These are phyloP conservation scores for Conops quadrifasciatus DNA, from an alignment of 2,888 invertebrate species.

Conservation along the genomic window DNA sequence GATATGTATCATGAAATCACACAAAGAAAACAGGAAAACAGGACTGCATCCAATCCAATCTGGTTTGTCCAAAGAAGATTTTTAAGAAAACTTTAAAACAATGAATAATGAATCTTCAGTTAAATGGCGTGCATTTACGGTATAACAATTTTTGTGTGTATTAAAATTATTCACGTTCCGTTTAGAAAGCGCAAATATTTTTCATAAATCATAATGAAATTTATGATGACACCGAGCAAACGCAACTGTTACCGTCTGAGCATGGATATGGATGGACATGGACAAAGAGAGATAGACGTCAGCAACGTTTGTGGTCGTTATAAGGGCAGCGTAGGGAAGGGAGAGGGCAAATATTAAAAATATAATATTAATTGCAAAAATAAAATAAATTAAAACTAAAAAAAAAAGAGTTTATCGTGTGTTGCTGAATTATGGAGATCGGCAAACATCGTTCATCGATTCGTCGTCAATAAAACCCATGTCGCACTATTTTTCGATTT, in stretches of 20 bases:
- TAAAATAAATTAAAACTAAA: constrained; percentile 10
- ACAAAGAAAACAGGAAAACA: too few species aligned
- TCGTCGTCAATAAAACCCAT: constrained; percentile 59
- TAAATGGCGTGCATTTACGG: constrained; percentile 18
- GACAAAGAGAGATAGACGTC: too few species aligned
- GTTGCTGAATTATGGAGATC: constrained; percentile 9
- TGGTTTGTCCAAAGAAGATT: too few species aligned
- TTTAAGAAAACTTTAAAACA: too few species aligned
- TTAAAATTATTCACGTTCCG: constrained; percentile 13
- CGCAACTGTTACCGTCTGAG: constrained; percentile 14
- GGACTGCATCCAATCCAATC: too few species aligned
- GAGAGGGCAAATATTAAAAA: not conserved
- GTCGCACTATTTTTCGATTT: constrained; percentile 48
- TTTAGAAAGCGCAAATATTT: constrained; percentile 1
- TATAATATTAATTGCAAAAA: constrained; percentile 10
- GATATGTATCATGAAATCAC: too few species aligned
- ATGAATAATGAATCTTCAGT: too few species aligned
- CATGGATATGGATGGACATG: too few species aligned
- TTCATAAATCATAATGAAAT: constrained; percentile 28
- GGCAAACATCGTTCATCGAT: constrained; percentile 51
- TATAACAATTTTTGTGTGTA: not conserved
- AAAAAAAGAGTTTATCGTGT: not conserved
- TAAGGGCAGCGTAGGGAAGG: too few species aligned
- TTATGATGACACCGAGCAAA: constrained; percentile 29
- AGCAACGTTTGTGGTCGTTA: too few species aligned